Conservation (phyloP, 2,113 vertebrate genomes). For the Hystrix brachyura region DNA sequence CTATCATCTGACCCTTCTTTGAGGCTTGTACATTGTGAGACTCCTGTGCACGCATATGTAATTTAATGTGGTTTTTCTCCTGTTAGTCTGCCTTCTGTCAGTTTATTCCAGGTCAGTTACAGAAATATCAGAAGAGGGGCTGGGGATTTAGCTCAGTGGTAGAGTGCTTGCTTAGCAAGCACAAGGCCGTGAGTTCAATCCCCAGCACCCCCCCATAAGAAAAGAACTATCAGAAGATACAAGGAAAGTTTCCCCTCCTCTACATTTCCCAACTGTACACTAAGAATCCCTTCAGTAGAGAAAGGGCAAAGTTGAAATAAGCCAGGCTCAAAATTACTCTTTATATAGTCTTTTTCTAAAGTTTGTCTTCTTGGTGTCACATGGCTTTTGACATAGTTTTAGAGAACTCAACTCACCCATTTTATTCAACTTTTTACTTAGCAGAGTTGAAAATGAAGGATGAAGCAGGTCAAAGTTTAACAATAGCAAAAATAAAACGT, state of each 20-base stretch:
- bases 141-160: too few relatives aligned
- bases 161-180: too few relatives aligned
- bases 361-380: neutral
- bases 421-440: neutral
- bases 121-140: neutral
- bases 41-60: neutral
- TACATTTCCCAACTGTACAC: neutral
- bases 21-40: neutral
- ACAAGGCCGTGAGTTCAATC: too few relatives aligned
- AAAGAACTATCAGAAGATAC: neutral
- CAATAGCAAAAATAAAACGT: neutral
- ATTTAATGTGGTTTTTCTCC: neutral
- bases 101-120: neutral
- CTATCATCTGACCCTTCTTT: neutral
- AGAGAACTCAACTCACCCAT: neutral
- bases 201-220: too few relatives aligned
- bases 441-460: neutral
- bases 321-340: neutral
- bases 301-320: neutral
- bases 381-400: neutral
- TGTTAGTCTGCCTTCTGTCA: neutral
- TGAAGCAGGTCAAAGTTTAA: constrained; percentile 24
- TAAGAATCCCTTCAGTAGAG: neutral
- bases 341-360: neutral
- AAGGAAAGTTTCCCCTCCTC: neutral